Base-by-base conservation (phyloP, 2,888 invertebrate genomes). In the Steinernema scapterisci region DNA sequence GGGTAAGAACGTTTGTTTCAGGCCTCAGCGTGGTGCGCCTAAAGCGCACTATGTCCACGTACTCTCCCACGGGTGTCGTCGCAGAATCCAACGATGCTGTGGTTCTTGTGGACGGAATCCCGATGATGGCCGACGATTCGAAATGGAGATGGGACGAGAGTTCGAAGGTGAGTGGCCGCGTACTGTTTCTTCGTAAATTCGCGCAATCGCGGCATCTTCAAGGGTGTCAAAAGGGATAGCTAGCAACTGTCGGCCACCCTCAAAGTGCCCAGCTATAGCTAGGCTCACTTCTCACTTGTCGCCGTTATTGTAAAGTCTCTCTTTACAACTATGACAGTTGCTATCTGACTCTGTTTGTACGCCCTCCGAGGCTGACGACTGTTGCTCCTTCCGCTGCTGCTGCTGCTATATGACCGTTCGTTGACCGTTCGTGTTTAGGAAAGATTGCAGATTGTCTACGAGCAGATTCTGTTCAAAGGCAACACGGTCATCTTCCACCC, bases 401-500 rank as follows among this genome's bases (percentile, higher is more conserved):
- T 31, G 63, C 23, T n/a, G 48, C 48, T 48, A 19, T 48, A 16
- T 48, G 48, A 38, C 38, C 38, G 19, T 52, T 21, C 52, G 23
- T 9, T 23, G 52, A 63, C 63, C 25, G 63, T 23, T 23, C 16
- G 63, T 21, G 31, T 63, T 63, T 63, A 63, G 63, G 63, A 63
- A 31, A 5, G 23, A 21, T 63, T 31, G 48, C 48, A 5, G 5
- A 31, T 31, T 31, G 63, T 25, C 31, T 63, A 63, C 63, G 25
- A 63, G 38, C 63, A 25, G 63, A 38, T 63, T 13, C 31, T 63
- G 27, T 63, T 31, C 63, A 63, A 73, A 44, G 73, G 71, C 23
- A 27, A 56, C 23, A 71, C 72, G 5, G 79, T 79, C 44, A 23
- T 78, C n/a, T 81, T 82, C 63, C 81, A 83, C 72, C 80, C 80